Conservation (phyloP, 2,888 invertebrate species). For the Noctua fimbriata region DNA sequence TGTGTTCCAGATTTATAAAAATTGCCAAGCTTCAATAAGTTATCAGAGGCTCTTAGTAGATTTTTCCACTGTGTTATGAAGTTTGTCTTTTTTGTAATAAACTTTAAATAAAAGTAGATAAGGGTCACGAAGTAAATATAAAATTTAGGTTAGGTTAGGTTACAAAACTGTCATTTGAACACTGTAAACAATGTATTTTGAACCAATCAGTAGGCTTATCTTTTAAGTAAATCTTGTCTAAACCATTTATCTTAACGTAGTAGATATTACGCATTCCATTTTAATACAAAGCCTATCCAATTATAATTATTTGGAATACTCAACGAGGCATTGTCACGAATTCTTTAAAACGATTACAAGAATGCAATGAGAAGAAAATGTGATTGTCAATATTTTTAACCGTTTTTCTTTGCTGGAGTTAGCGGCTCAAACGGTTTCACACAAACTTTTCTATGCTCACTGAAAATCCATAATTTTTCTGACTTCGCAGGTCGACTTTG, state of each 20-base stretch:
- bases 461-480: constrained; percentile 6
- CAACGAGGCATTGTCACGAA: constrained; percentile 1
- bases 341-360: constrained; percentile 23
- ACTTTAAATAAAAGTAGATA: not conserved
- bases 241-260: constrained; percentile 2
- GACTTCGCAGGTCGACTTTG: not conserved
- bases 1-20: not conserved
- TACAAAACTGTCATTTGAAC: not conserved
- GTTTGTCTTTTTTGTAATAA: not conserved
- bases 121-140: not conserved
- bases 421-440: not conserved
- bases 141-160: too few species aligned
- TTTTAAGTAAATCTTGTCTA: not conserved
- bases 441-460: not conserved
- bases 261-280: not conserved
- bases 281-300: constrained; percentile 17
- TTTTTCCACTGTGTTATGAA: not conserved
- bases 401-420: not conserved
- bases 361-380: constrained; percentile 29
- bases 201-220: not conserved
- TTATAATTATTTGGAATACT: constrained; percentile 27
- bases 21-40: not conserved
- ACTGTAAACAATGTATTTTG: constrained; percentile 1
- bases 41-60: not conserved
- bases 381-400: constrained; percentile 23